A percentile compares a stretch with the other conserved stretches of the same genome.
Conservation (phyloP, 2,888 invertebrate genomes). For the Ptychoptera albimana region DNA sequence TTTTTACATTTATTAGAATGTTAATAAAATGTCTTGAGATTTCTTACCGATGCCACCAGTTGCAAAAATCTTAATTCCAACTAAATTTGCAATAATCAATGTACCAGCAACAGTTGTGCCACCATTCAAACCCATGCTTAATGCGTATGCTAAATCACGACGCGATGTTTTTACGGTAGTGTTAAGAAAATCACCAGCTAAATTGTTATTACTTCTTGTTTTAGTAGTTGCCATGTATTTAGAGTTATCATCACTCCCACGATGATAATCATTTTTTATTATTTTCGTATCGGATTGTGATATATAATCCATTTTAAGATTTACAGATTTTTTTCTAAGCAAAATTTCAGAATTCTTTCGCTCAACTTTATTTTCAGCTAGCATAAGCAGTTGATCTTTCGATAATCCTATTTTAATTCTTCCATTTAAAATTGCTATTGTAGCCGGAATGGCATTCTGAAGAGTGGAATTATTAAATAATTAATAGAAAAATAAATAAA, state of each 20-base stretch:
- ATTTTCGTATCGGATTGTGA: too few species aligned
- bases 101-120: constrained; percentile 97
- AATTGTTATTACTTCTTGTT: neutral
- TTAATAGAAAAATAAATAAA: constrained; percentile 9
- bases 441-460: constrained; percentile 79
- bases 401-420: constrained; percentile 64
- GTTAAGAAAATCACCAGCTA: constrained; percentile 7
- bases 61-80: constrained; percentile 80
- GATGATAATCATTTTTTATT: too few species aligned
- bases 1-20: too few species aligned
- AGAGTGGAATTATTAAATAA: constrained; percentile 10
- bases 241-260: neutral
- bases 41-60: constrained; percentile 62
- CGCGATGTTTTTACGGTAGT: constrained; percentile 66
- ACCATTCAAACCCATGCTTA: constrained; percentile 55
- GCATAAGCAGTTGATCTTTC: constrained; percentile 40
- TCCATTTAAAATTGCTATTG: constrained; percentile 77
- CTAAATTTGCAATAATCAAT: constrained; percentile 64
- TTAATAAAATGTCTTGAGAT: constrained; percentile 10
- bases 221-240: neutral
- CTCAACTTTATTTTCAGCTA: constrained; percentile 35
- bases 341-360: constrained; percentile 19
- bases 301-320: too few species aligned
- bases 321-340: too few species aligned
- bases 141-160: constrained; percentile 64